Base-by-base conservation (phyloP, 2,888 invertebrate genomes). In the Meliscaeva auricollis region DNA sequence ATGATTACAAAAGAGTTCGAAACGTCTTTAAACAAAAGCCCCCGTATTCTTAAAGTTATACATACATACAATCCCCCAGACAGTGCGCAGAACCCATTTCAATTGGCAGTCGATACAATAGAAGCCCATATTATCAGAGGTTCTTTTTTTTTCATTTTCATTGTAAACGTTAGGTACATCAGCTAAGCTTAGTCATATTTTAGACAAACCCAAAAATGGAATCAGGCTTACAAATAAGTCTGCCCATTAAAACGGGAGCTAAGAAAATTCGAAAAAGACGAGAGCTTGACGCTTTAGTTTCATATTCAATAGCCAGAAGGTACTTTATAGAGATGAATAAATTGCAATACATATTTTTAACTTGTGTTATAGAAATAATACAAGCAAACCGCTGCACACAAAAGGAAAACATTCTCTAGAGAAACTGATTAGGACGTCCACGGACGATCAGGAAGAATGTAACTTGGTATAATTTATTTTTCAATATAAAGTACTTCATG, bases 231-330 rank as follows among this genome's bases (percentile, higher is more conserved):
- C 94, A 93, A 92, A 95, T 94, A 91, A 95, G 92, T 90, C 95
- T 93, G 92, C 95, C 93, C 91, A 93, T 93, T 85, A 93, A 93
- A 85, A 88, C 90, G 60, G 93, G 93, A 52, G 93, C 93, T 88
- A 96, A 96, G 92, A 96, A 96, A 92, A 96, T 96, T 95, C 93
- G 95, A 90, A 96, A 96, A 90, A 94, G 96, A 87, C 94, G 95
- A 89, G 96, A 96, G 91, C 92, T 96, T 88, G 96, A 96, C 90
- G 96, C 96, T 52, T 91, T 96, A 72, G 95, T 95, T 64, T 93
- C 93, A 56, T 90, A 93, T 87, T 93, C 93, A 80, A 91, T 93
- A 38, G 91, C 93, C 15, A 92, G 92, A 44, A 88, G 91, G 92
- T 68, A 90, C 8, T 72, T 70, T 4, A 30, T n/a, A 26, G 15